These are phyloP conservation scores for Drosophila repletoides DNA, from an alignment of 1,140 invertebrate species.

Conservation along the genomic window DNA sequence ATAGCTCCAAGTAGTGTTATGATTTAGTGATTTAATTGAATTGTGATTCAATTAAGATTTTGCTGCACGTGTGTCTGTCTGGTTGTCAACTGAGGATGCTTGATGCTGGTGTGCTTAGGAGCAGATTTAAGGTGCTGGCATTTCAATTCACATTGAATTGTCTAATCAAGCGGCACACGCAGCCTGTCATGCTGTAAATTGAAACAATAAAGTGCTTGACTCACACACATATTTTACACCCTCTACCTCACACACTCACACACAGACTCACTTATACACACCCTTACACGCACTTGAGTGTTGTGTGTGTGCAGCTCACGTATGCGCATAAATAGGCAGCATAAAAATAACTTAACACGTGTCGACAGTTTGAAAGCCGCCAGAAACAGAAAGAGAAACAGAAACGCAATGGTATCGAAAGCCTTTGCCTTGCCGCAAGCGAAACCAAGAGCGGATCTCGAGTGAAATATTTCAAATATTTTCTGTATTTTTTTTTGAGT, in stretches of 20 bases:
- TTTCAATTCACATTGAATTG: constrained; percentile 78
- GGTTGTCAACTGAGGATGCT: not conserved
- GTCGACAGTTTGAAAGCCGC: constrained; percentile 72
- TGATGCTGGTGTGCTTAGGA: constrained; percentile 33
- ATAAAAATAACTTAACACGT: constrained; percentile 81
- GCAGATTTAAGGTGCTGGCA: constrained; percentile 74
- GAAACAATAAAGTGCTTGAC: constrained; percentile 78
- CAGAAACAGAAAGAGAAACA: too few species aligned
- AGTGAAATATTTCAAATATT: constrained; percentile 71
- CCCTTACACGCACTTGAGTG: not conserved
- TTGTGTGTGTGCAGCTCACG: constrained; percentile 56
- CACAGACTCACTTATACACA: not conserved
- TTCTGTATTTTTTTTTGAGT: constrained; percentile 28
- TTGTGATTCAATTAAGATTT: not conserved
- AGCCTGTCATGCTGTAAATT: constrained; percentile 70
- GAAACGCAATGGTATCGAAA: constrained; percentile 39
- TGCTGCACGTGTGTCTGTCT: not conserved
- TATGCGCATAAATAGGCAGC: constrained; percentile 75
- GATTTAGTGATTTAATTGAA: constrained; percentile 22
- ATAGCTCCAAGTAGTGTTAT: not conserved
- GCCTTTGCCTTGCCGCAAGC: constrained; percentile 26
- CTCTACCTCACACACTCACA: constrained; percentile 12
- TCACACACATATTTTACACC: too few species aligned
- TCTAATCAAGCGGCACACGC: constrained; percentile 72
- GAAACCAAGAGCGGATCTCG: constrained; percentile 30